Evolutionary conservation across 2,797 vertebrate genomes (phyloP).

Genomic region (Tenualosa thibaudeaui): DNA sequence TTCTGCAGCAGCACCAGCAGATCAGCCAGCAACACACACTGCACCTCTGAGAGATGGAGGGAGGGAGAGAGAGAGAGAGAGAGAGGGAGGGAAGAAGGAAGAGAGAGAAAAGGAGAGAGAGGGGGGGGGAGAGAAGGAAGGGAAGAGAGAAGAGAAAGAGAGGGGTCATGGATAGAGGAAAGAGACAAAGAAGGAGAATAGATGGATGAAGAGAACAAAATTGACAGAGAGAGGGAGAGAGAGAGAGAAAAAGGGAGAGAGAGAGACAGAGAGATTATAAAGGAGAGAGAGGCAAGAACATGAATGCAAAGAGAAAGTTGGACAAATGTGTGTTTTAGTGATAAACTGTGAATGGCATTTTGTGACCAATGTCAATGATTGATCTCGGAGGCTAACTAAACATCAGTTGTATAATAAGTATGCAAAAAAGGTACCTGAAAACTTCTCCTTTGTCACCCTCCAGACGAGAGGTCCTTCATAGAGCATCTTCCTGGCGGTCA

Average conservation of each 20-base stretch:
- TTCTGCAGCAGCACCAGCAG: constrained; percentile 86
- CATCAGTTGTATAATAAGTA: too few relatives aligned
- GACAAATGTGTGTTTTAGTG: too few relatives aligned
- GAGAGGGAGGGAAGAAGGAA: neutral
- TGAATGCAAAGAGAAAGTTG: neutral
- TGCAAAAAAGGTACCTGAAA: constrained; percentile 71
- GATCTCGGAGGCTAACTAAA: too few relatives aligned
- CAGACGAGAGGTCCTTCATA: constrained; percentile 85
- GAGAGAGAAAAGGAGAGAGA: neutral
- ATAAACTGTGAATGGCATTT: neutral
- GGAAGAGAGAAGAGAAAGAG: neutral
- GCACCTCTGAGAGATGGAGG: constrained; percentile 73
- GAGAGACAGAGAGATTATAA: neutral
- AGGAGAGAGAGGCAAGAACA: neutral
- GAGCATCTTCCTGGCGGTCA: constrained; percentile 80
- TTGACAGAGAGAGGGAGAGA: constrained; percentile 5
- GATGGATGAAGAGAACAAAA: neutral
- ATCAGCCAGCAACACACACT: constrained; percentile 85
- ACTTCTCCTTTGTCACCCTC: constrained; percentile 89
- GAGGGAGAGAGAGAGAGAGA: neutral
- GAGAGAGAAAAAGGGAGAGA: neutral
- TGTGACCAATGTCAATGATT: neutral
- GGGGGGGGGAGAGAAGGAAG: neutral
- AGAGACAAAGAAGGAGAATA: neutral
- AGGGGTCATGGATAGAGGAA: neutral